Base-by-base conservation (phyloP, 2,797 vertebrate genomes). In the Erpetoichthys calabaricus region DNA sequence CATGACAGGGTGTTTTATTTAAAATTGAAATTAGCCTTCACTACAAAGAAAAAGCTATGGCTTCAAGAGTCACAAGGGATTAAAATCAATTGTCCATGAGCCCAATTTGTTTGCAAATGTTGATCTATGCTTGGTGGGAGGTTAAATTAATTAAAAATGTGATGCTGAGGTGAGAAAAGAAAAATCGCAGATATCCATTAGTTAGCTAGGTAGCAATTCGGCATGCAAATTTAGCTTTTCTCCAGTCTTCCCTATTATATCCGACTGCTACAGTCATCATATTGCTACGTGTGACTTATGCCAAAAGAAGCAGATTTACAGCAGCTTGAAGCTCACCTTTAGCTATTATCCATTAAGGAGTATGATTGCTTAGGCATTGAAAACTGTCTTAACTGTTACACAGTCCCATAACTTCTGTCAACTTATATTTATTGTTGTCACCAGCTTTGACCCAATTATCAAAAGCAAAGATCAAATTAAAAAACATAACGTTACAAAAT, bases 21-120 rank as follows among this genome's bases (percentile, higher is more conserved):
- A 47, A 46, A 52, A 60, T 51, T 55, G 45, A 56, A 53, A 56
- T 45, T 44, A 59, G 44, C 43, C 42, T 60, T 60, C 59, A 56
- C 7, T 5, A 41, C 9, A 41, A 54, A 50, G 55, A 25, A 56
- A 53, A 47, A 45, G 44, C 44, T 42, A 8, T 8, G 8, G 45
- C 9, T 25, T 9, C 10, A 47, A 6, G 44, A 56, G 42, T 47
- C 58, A 41, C 45, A 42, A 52, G 51, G 46, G 58, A 57, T 8
- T 54, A 45, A 49, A 55, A 9, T 55, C 55, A 56, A 59, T 50
- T 56, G 45, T 57, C 58, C 58, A 45, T 42, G 8, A 9, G 50
- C 49, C 62, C 59, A 45, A 57, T 63, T 60, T 53, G 55, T 59
- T 59, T 60, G 62, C 47, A 57, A 51, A 60, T 51, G 55, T 50